phyloP scores from a whole-genome alignment of 1,140 invertebrate genomes.

The Mizuhopecten yessoensis region DNA sequence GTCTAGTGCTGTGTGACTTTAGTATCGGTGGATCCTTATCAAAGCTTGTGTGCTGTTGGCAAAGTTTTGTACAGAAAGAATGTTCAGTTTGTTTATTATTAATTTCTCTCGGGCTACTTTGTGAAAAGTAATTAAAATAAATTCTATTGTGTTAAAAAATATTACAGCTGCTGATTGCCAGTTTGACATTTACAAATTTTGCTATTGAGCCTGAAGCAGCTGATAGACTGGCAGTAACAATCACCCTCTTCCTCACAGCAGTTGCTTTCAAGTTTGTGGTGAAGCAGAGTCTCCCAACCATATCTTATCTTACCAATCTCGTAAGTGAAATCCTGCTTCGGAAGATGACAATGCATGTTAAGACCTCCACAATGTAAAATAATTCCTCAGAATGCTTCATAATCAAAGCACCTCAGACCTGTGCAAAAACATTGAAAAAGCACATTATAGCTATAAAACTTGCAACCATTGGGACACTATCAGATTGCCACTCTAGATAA shows the following conservation, averaged over 20 bases:
- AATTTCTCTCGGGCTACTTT: neutral
- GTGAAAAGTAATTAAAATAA: neutral
- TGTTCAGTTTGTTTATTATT: neutral
- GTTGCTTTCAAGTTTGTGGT: slow-evolving; percentile 81
- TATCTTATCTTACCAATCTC: slow-evolving; percentile 81
- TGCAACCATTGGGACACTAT: too few relatives aligned
- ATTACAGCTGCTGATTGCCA: slow-evolving; percentile 78
- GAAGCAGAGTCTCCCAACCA: slow-evolving; percentile 78
- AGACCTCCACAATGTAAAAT: too few relatives aligned
- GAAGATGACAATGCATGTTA: too few relatives aligned
- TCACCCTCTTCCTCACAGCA: slow-evolving; percentile 81
- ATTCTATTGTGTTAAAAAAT: neutral
- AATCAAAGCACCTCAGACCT: too few relatives aligned
- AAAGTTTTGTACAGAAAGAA: too few relatives aligned
- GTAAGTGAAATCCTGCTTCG: slow-evolving; percentile 65
- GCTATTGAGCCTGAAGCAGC: slow-evolving; percentile 71
- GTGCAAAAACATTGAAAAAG: too few relatives aligned
- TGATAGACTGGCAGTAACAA: slow-evolving; percentile 76
- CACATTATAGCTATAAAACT: too few relatives aligned
- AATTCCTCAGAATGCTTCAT: too few relatives aligned
- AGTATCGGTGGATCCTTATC: too few relatives aligned
- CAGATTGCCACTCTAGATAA: too few relatives aligned
- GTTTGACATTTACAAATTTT: slow-evolving; percentile 76
- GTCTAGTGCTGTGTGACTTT: too few relatives aligned
- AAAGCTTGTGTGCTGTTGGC: too few relatives aligned